Conservation (phyloP, 1,140 invertebrate genomes). For the Diachasmimorpha longicaudata region DNA sequence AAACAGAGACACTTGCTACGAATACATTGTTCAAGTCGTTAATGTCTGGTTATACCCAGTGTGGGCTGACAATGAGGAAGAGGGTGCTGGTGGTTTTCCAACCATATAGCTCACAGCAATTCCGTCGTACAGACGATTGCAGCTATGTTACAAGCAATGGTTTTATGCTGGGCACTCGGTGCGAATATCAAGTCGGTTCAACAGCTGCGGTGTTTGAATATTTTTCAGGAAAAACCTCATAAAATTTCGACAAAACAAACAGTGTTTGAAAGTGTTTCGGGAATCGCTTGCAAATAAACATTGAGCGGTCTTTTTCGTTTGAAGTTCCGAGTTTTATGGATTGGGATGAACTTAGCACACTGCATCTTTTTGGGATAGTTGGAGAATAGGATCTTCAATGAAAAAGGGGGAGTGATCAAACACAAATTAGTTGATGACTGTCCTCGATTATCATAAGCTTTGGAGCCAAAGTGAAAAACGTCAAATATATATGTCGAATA, state of each 20-base stretch:
- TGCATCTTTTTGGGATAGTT: no score
- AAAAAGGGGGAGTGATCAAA: no score
- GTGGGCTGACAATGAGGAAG: conserved; percentile 1
- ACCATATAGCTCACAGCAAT: background rate
- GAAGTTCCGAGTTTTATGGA: background rate
- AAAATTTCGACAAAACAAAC: background rate
- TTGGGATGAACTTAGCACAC: background rate
- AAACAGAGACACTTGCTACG: background rate
- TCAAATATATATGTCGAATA: no score
- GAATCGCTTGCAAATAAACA: background rate
- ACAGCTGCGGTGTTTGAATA: background rate
- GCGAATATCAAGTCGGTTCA: background rate
- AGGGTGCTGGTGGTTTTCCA: background rate
- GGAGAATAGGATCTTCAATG: no score
- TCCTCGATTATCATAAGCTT: no score
- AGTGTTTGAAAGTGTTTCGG: background rate
- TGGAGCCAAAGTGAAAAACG: no score
- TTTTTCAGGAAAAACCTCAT: background rate
- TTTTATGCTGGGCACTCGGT: background rate
- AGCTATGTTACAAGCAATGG: background rate
- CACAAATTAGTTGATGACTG: no score
- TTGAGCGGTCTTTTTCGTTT: background rate
- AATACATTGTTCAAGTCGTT: conserved; percentile 26
- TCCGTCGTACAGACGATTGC: background rate
- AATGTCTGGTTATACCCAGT: background rate